These are phyloP conservation scores for Bombyx mori DNA, from an alignment of 1,140 invertebrate genomes.

Conservation along the genomic window DNA sequence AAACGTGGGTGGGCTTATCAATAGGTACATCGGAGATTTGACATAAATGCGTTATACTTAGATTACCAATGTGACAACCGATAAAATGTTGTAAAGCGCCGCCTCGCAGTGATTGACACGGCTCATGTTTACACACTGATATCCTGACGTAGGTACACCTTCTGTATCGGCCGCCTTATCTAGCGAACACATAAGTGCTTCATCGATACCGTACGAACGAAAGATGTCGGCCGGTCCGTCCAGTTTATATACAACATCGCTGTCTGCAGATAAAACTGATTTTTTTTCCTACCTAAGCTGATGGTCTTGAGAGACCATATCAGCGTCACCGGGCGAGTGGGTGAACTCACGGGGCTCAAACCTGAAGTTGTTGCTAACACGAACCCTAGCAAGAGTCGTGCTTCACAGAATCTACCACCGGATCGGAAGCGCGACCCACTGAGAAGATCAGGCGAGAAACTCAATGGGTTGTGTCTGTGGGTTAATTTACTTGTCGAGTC, in stretches of 20 bases:
- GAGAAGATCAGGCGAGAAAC: too few species aligned
- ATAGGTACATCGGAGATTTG: slow-evolving; percentile 57
- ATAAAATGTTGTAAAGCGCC: slow-evolving; percentile 63
- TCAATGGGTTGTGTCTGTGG: too few species aligned
- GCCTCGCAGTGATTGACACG: slow-evolving; percentile 62
- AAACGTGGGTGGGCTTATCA: slow-evolving; percentile 65
- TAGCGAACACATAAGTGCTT: slow-evolving; percentile 41
- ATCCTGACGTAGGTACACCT: slow-evolving; percentile 38
- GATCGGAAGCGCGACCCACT: too few species aligned
- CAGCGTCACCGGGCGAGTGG: too few species aligned
- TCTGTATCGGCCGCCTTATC: slow-evolving; percentile 47
- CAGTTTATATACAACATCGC: slow-evolving; percentile 20
- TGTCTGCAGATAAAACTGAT: slow-evolving; percentile 23
- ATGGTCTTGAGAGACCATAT: not conserved
- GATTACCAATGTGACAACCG: slow-evolving; percentile 56
- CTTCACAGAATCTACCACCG: too few species aligned
- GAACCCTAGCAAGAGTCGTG: too few species aligned
- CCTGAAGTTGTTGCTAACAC: too few species aligned
- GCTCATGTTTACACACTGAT: slow-evolving; percentile 52
- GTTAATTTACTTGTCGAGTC: too few species aligned
- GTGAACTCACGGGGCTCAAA: too few species aligned
- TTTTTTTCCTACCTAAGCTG: slow-evolving; percentile 4
- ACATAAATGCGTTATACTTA: slow-evolving; percentile 65
- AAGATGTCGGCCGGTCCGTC: slow-evolving; percentile 19
- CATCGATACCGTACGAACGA: slow-evolving; percentile 25